Percentiles rank a stretch among this genome's conserved stretches.
phyloP scores from a whole-genome alignment of 1,140 invertebrate genomes.

The Pararge aegeria region DNA sequence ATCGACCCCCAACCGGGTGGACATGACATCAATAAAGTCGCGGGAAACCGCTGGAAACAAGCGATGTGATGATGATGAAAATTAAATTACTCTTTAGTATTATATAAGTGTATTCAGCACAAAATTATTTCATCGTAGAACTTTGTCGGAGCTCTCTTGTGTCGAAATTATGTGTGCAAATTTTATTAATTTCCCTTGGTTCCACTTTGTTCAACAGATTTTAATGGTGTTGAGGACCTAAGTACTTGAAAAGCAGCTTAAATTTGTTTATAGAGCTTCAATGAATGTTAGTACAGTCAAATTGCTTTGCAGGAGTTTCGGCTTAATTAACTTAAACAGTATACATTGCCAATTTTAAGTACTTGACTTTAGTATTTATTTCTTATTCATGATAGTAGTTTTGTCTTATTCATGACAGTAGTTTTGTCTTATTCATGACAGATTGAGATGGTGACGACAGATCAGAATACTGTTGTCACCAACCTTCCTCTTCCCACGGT shows the following conservation, averaged over 20 bases:
- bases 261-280: constrained; percentile 10
- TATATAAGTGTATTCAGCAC: constrained; percentile 25
- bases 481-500: too few relatives aligned
- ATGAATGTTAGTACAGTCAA: constrained; percentile 3
- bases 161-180: constrained; percentile 36
- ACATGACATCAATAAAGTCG: too few relatives aligned
- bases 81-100: constrained; percentile 9
- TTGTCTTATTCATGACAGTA: too few relatives aligned
- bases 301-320: not conserved
- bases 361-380: too few relatives aligned
- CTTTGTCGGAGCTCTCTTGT: constrained; percentile 26
- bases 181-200: constrained; percentile 43
- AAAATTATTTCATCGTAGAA: constrained; percentile 31
- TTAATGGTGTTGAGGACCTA: constrained; percentile 9
- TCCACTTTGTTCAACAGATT: constrained; percentile 25
- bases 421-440: too few relatives aligned
- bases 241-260: constrained; percentile 12
- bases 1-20: too few relatives aligned
- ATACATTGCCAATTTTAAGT: too few relatives aligned
- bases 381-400: too few relatives aligned
- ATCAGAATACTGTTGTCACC: too few relatives aligned
- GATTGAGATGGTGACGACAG: too few relatives aligned
- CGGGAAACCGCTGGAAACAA: too few relatives aligned
- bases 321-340: not conserved
- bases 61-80: too few relatives aligned